phyloP scores from a whole-genome alignment of 1,140 invertebrate genomes.

The Lepidurus packardi region DNA sequence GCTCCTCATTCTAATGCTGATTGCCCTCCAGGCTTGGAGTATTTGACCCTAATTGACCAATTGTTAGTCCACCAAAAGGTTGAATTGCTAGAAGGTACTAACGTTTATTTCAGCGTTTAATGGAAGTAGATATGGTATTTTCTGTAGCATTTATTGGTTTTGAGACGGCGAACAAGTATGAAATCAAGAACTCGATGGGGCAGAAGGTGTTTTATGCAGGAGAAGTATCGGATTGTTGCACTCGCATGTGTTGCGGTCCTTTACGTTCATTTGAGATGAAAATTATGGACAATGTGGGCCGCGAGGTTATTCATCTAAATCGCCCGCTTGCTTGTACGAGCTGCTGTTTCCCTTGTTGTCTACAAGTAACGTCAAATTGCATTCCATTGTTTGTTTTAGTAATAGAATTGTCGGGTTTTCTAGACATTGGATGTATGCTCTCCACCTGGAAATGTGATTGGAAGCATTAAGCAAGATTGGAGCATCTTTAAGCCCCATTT shows the following conservation, averaged over 20 bases:
- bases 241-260: conserved; percentile 69
- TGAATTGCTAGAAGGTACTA: conserved; percentile 69
- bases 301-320: conserved; percentile 70
- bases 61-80: conserved; percentile 82
- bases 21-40: conserved; percentile 86
- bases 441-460: conserved; percentile 65
- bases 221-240: conserved; percentile 75
- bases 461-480: conserved; percentile 78
- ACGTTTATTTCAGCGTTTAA: background rate
- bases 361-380: conserved; percentile 55
- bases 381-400: background rate
- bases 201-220: conserved; percentile 77
- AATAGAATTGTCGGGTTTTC: conserved; percentile 37
- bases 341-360: conserved; percentile 76
- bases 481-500: conserved; percentile 70
- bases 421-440: conserved; percentile 63
- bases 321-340: conserved; percentile 68
- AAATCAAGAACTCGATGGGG: conserved; percentile 64
- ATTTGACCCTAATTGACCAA: conserved; percentile 83
- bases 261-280: conserved; percentile 76
- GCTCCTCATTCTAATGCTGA: conserved; percentile 61
- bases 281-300: conserved; percentile 68
- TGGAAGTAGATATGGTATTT: conserved; percentile 31
- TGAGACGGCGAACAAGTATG: conserved; percentile 85
- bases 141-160: conserved; percentile 67